Conservation (phyloP, 2,888 invertebrate genomes). For the Limnephilus auricula region DNA sequence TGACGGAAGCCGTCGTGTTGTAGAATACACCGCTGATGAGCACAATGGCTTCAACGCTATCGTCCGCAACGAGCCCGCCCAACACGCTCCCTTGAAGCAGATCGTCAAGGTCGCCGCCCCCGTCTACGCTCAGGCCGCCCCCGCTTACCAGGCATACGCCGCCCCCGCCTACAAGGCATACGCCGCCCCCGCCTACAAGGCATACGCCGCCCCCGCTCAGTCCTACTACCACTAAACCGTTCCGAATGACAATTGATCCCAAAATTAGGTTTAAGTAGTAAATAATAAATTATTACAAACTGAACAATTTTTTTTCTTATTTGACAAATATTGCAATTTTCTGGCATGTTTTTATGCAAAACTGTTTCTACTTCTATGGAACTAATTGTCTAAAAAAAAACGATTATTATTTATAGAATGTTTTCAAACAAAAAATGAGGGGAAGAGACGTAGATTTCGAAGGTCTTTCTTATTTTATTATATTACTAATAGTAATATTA, state of each 20-base stretch:
- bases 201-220: conserved; percentile 57
- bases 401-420: too few relatives aligned
- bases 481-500: too few relatives aligned
- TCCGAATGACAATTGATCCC: neutral
- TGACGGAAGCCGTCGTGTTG: conserved; percentile 73
- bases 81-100: conserved; percentile 67
- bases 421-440: too few relatives aligned
- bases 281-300: conserved; percentile 57
- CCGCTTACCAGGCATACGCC: conserved; percentile 65
- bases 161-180: neutral
- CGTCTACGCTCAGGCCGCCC: conserved; percentile 67
- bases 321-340: too few relatives aligned
- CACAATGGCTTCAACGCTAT: conserved; percentile 66
- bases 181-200: conserved; percentile 48
- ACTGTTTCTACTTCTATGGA: too few relatives aligned
- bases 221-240: conserved; percentile 54
- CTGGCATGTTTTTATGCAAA: too few relatives aligned
- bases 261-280: conserved; percentile 42
- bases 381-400: too few relatives aligned
- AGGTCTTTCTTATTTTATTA: too few relatives aligned
- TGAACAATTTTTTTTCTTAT: neutral
- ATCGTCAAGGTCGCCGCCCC: conserved; percentile 47
- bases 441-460: too few relatives aligned
- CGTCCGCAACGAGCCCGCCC: conserved; percentile 49
- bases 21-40: conserved; percentile 72